Evolutionary conservation across 2,113 vertebrate genomes (phyloP).

Genomic region (Callaeas wilsoni): DNA sequence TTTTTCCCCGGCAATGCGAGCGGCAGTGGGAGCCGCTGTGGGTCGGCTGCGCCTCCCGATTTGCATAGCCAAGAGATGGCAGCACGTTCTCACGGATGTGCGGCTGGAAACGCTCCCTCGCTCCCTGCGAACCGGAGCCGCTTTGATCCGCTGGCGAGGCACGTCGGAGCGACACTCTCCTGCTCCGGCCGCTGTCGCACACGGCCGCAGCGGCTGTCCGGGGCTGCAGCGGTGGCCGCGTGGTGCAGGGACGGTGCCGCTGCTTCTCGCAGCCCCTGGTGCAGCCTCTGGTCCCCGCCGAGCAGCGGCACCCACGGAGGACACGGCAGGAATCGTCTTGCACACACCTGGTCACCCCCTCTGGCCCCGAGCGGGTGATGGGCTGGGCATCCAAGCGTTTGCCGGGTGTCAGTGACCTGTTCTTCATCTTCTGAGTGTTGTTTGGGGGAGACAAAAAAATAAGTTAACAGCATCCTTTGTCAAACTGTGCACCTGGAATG

Average conservation of each 20-base stretch:
- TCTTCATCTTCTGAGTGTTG: neutral
- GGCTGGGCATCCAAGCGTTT: neutral
- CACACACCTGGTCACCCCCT: rapidly evolving
- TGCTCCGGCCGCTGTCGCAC: neutral
- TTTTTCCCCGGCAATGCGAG: rapidly evolving
- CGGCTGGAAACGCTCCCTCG: neutral
- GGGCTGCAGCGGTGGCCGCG: rapidly evolving
- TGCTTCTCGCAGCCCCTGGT: no score
- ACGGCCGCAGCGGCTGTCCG: rapidly evolving
- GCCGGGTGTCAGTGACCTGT: neutral
- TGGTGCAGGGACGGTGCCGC: neutral
- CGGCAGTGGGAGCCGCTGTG: rapidly evolving
- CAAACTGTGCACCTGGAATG: neutral
- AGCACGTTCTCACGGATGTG: neutral
- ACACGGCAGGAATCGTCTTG: rapidly evolving
- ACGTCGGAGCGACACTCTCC: neutral
- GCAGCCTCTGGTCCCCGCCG: neutral
- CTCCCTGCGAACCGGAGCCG: rapidly evolving
- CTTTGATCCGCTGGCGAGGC: rapidly evolving
- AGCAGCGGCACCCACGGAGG: rapidly evolving
- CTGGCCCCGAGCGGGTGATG: rapidly evolving
- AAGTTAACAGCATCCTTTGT: neutral
- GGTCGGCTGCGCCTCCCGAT: neutral
- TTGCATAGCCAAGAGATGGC: slow-evolving; percentile 45
- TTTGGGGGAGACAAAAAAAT: rapidly evolving